Evolutionary conservation across 1,140 invertebrate species (phyloP).

Genomic region (Apocrypta bakeri): DNA sequence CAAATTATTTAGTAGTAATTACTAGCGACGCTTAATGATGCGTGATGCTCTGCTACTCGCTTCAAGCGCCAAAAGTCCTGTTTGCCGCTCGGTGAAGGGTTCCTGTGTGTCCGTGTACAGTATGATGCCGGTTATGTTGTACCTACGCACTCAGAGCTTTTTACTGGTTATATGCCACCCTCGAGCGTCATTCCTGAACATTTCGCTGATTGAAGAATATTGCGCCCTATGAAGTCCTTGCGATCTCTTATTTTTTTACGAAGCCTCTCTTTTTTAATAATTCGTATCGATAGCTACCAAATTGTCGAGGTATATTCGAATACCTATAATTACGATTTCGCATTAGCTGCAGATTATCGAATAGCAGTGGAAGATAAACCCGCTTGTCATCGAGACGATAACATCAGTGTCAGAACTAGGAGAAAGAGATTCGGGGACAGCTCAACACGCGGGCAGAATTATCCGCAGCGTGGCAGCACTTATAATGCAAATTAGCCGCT

Average conservation of each 20-base stretch:
- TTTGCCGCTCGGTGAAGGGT: slow-evolving; percentile 24
- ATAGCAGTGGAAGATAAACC: too few relatives aligned
- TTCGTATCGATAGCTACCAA: too few relatives aligned
- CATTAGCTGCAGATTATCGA: too few relatives aligned
- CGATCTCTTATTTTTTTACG: too few relatives aligned
- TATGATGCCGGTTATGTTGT: too few relatives aligned
- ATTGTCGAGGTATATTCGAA: too few relatives aligned
- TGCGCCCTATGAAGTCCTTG: too few relatives aligned
- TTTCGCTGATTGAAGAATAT: background rate
- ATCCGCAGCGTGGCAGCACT: slow-evolving; percentile 56
- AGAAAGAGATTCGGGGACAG: slow-evolving; percentile 7
- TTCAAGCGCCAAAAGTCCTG: slow-evolving; percentile 44
- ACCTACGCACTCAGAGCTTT: background rate
- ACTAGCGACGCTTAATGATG: slow-evolving; percentile 56
- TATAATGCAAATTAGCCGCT: slow-evolving; percentile 74
- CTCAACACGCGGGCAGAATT: background rate
- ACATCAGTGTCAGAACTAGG: slow-evolving; percentile 21
- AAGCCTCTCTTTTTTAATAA: background rate
- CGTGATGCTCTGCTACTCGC: slow-evolving; percentile 18
- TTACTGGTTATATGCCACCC: background rate
- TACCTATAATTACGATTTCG: too few relatives aligned
- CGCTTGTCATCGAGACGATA: slow-evolving; percentile 3
- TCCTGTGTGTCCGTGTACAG: background rate
- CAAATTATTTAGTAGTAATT: slow-evolving; percentile 68
- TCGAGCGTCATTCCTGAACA: background rate